Evolutionary conservation across 2,797 vertebrate genomes (phyloP).

Genomic region (Brachyalestes nurse): DNA sequence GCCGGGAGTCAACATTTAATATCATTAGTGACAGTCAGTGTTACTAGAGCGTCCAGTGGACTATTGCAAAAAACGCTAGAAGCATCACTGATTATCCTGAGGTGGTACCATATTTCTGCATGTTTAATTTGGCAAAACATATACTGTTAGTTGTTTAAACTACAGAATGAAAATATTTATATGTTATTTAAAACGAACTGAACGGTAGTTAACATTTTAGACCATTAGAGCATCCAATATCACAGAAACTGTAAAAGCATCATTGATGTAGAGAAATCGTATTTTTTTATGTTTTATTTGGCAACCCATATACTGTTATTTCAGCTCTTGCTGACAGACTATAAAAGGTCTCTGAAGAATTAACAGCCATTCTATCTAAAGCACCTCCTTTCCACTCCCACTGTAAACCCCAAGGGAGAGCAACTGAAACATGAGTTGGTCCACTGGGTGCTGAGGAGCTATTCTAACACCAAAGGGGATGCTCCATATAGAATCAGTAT

Average conservation of each 20-base stretch:
- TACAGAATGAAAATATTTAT: too few relatives aligned
- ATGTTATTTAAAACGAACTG: too few relatives aligned
- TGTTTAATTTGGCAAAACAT: too few relatives aligned
- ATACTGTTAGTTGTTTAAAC: too few relatives aligned
- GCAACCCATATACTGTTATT: background rate
- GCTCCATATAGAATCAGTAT: constrained; percentile 13
- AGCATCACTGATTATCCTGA: too few relatives aligned
- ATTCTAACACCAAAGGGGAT: background rate
- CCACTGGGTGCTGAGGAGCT: background rate
- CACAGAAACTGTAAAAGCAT: background rate
- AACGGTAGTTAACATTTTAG: background rate
- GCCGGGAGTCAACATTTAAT: too few relatives aligned
- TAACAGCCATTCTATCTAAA: constrained; percentile 21
- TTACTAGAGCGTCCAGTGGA: too few relatives aligned
- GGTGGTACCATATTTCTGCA: too few relatives aligned
- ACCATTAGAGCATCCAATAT: background rate
- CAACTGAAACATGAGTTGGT: constrained; percentile 34
- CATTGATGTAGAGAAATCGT: too few relatives aligned
- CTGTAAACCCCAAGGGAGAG: constrained; percentile 23
- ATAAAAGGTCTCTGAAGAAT: constrained; percentile 25
- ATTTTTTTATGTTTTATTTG: constrained; percentile 11
- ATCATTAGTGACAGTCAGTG: too few relatives aligned
- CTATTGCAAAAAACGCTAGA: too few relatives aligned
- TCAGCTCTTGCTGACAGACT: background rate
- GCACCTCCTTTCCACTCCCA: constrained; percentile 3